Evolutionary conservation across 1,140 invertebrate species (phyloP), one percentile per base, ranked within the genome.

Genomic region (Uloborus diversus): DNA sequence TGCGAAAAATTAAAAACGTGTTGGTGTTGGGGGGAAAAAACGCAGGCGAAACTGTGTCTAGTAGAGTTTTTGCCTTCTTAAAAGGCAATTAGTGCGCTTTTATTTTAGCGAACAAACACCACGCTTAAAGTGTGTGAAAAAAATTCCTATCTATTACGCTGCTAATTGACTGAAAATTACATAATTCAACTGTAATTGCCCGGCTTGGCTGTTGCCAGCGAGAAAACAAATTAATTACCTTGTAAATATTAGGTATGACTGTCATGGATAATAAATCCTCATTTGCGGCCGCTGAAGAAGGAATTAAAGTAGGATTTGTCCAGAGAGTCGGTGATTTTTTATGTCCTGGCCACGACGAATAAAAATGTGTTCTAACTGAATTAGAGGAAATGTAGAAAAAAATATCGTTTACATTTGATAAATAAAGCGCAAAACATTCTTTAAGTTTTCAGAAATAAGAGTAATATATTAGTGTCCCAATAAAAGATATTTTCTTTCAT

Each of bases 141-240:
- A n/a, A 76, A 66, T 28, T 32, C 14, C 62, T 65, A 78, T 78
- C 73, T 78, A 78, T 78, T 78, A 78, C 73, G 73, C 5, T 78
- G 61, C 73, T 78, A 78, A 78, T 78, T 78, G 73, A 78, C 35
- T 66, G 73, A 78, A 78, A 78, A 78, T 78, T 78, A 78, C 73
- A 78, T 78, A 78, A 78, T 78, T 78, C 73, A 65, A 78, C 25
- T 78, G 49, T 78, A 78, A 78, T 78, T 78, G 73, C 61, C 62
- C 62, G 59, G 5, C 33, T 49, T 71, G 53, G 51, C 23, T 13
- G 13, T 4, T 23, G n/a, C 33, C 14, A 42, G 23, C 32, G 53
- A 32, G 57, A 62, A 73, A 61, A 73, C 73, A 78, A 78, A 78
- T 78, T 78, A 78, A 78, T 78, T 78, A 78, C 49, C 49, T 42